Conservation (phyloP, 53 echinoderm and acorn worm species). For the Paelopatides confundens region DNA sequence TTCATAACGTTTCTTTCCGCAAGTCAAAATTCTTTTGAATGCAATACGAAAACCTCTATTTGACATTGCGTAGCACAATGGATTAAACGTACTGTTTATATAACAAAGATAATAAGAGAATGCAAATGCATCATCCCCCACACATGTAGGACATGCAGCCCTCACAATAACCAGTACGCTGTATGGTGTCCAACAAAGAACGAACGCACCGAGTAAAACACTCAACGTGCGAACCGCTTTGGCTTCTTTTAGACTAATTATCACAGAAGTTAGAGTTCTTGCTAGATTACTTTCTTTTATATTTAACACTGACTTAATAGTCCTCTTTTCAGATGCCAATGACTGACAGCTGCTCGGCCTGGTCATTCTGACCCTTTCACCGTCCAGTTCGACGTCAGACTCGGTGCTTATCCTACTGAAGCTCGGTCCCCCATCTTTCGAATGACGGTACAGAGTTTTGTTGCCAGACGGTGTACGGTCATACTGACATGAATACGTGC, state of each 20-base stretch:
- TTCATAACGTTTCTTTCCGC: slow-evolving; percentile 76
- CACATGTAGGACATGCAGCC: slow-evolving; percentile 65
- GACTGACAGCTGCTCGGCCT: slow-evolving; percentile 63
- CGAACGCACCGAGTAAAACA: slow-evolving; percentile 84
- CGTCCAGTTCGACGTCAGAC: slow-evolving; percentile 60
- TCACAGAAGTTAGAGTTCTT: slow-evolving; percentile 79
- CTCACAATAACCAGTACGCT: slow-evolving; percentile 87
- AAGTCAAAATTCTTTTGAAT: slow-evolving; percentile 86
- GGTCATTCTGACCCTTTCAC: slow-evolving; percentile 57
- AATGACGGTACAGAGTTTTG: slow-evolving; percentile 65
- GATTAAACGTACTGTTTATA: slow-evolving; percentile 94
- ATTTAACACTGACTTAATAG: slow-evolving; percentile 64
- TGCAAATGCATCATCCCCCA: slow-evolving; percentile 63
- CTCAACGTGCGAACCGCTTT: slow-evolving; percentile 91
- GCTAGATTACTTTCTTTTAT: slow-evolving; percentile 85
- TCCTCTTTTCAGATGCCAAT: slow-evolving; percentile 54
- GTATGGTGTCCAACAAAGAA: slow-evolving; percentile 96
- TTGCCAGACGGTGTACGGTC: slow-evolving; percentile 64
- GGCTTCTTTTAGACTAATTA: slow-evolving; percentile 82
- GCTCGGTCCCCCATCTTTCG: slow-evolving; percentile 53
- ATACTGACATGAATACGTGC: slow-evolving; percentile 38
- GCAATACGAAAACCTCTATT: slow-evolving; percentile 87
- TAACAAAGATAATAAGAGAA: slow-evolving; percentile 93
- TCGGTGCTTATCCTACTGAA: slow-evolving; percentile 45
- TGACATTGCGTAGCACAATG: slow-evolving; percentile 87